Conservation (phyloP, 2,113 vertebrate genomes). For the Suncus etruscus region DNA sequence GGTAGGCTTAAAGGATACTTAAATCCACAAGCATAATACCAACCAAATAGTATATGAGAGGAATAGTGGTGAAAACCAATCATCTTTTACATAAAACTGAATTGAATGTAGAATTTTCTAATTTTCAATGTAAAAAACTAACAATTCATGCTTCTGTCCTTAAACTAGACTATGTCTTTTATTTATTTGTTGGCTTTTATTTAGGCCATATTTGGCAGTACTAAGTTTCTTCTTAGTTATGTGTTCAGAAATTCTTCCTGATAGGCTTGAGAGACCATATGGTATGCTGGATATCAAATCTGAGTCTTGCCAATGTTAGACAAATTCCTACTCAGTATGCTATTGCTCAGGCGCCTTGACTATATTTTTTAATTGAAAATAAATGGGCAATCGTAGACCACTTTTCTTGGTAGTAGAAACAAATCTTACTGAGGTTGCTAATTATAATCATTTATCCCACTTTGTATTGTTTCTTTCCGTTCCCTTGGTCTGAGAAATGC, state of each 20-base stretch:
- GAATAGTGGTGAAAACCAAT: not conserved
- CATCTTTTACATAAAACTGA: not conserved
- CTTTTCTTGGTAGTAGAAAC: not conserved
- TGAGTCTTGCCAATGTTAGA: no score
- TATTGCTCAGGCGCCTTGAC: no score
- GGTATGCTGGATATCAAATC: no score
- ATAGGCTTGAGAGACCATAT: no score
- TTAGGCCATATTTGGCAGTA: no score
- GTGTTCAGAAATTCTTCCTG: no score
- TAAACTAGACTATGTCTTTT: not conserved
- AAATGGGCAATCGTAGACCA: not conserved
- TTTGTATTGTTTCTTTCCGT: slow-evolving; percentile 3
- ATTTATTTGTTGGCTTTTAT: no score
- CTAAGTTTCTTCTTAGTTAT: no score
- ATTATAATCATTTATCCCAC: slow-evolving; percentile 56
- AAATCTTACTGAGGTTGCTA: slow-evolving; percentile 61
- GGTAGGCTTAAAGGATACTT: rapidly evolving
- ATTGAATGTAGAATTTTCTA: not conserved
- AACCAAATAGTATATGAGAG: no score
- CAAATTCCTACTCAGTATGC: no score
- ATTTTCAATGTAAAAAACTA: not conserved
- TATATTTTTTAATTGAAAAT: not conserved
- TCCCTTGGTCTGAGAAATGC: slow-evolving; percentile 45
- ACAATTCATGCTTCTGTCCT: not conserved
- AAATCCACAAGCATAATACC: not conserved